These are phyloP conservation scores for Scelioninae gen. 2 DNA, from an alignment of 2,888 invertebrate species.

Conservation along the genomic window DNA sequence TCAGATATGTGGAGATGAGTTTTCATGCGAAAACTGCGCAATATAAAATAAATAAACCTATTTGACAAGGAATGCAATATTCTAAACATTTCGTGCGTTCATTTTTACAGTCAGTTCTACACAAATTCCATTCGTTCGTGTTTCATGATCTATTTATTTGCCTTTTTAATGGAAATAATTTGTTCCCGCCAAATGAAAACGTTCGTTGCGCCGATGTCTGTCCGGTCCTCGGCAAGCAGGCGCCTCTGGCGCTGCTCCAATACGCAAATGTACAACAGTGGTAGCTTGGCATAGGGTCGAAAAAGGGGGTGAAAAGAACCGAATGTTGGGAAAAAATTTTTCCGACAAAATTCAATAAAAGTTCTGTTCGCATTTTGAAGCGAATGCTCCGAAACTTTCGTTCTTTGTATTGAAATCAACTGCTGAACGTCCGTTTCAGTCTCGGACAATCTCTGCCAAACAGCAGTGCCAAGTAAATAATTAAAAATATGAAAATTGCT, in stretches of 20 bases:
- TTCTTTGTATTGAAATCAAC: not conserved
- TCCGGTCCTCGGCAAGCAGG: conserved; percentile 45
- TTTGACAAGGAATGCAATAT: too few species aligned
- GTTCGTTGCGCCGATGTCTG: conserved; percentile 34
- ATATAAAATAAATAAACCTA: too few species aligned
- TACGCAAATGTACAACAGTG: conserved; percentile 38
- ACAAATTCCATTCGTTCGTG: too few species aligned
- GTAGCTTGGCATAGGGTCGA: conserved; percentile 10
- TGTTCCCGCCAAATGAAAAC: conserved; percentile 32
- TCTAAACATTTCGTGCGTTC: too few species aligned
- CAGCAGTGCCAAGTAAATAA: too few species aligned
- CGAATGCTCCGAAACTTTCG: not conserved
- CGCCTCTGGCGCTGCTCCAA: conserved; percentile 45
- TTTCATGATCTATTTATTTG: too few species aligned
- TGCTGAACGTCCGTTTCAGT: too few species aligned
- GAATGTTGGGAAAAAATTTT: conserved; percentile 16
- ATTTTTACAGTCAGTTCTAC: too few species aligned
- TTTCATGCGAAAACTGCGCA: too few species aligned
- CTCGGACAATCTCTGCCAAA: too few species aligned
- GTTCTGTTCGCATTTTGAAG: conserved; percentile 6
- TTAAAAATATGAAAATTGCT: too few species aligned
- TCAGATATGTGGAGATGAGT: too few species aligned
- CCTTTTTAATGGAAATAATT: conserved; percentile 38
- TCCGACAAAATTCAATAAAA: conserved; percentile 30
- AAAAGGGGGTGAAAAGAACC: conserved; percentile 30